Conservation (phyloP, 2,888 invertebrate species). For the Caenorhabditis sp. region DNA sequence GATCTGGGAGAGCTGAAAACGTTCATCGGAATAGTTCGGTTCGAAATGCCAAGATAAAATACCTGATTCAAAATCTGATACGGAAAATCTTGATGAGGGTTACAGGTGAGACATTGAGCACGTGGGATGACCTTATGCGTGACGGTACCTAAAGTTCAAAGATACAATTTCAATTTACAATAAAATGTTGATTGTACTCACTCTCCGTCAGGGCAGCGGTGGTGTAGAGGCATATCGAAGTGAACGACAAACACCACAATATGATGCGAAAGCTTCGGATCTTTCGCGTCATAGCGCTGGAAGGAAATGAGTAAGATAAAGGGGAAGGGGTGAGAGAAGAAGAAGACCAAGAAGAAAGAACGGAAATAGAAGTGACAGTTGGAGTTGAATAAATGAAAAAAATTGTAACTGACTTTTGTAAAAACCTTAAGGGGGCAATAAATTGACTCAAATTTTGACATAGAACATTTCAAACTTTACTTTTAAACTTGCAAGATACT, state of each 20-base stretch:
- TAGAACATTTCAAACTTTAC: too few species aligned
- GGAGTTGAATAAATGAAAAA: not conserved
- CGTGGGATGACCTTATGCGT: conserved; percentile 44
- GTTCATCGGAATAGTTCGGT: too few species aligned
- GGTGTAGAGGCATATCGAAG: conserved; percentile 43
- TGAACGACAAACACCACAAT: conserved; percentile 44
- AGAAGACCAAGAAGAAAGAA: not conserved
- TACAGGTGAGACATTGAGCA: conserved; percentile 45
- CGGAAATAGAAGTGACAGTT: not conserved
- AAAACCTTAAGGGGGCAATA: too few species aligned
- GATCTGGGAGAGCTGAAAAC: conserved; percentile 48
- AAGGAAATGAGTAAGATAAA: conserved; percentile 8
- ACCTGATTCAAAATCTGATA: conserved; percentile 49
- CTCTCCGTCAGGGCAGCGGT: conserved; percentile 49
- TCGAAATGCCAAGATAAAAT: too few species aligned
- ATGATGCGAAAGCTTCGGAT: conserved; percentile 47
- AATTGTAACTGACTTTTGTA: too few species aligned
- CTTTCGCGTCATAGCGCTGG: conserved; percentile 38
- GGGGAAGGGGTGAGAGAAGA: too few species aligned
- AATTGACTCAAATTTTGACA: too few species aligned
- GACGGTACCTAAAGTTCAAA: conserved; percentile 28
- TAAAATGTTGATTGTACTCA: too few species aligned
- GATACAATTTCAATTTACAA: not conserved
- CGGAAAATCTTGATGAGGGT: conserved; percentile 41
- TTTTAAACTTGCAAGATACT: too few species aligned